Evolutionary conservation across 30 jellyfish, hydroid and myxozoan species (phyloP).

Genomic region (Aurelia sp.): DNA sequence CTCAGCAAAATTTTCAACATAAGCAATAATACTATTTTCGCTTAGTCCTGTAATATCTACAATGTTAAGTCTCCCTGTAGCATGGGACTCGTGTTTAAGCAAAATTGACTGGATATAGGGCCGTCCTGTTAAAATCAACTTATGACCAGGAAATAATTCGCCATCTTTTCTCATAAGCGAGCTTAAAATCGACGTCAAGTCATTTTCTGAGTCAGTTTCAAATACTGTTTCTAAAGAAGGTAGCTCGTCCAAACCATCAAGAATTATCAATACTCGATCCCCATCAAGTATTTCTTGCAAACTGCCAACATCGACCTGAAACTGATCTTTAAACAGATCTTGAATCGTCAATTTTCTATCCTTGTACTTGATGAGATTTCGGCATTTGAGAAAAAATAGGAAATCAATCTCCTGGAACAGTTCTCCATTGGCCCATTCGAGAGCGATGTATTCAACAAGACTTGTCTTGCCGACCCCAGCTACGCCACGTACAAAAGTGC

Average conservation of each 20-base stretch:
- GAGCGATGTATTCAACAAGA: slow-evolving; percentile 32
- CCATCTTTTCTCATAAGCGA: slow-evolving; percentile 17
- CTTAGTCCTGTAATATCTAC: slow-evolving; percentile 33
- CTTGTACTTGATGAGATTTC: not conserved
- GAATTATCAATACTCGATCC: slow-evolving; percentile 12
- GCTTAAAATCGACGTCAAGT: slow-evolving; percentile 2
- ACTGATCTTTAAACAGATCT: slow-evolving; percentile 9
- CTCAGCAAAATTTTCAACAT: slow-evolving; percentile 21
- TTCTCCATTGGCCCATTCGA: slow-evolving; percentile 33
- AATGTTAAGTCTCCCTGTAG: slow-evolving; percentile 13
- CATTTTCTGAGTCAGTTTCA: not conserved
- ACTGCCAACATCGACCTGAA: not conserved
- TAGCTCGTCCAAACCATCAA: slow-evolving; percentile 50
- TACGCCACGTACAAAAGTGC: slow-evolving; percentile 37
- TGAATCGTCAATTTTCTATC: not conserved
- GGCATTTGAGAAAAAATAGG: slow-evolving; percentile 31
- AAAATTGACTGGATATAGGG: slow-evolving; percentile 39
- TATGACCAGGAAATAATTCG: slow-evolving; percentile 39
- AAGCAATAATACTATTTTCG: not conserved
- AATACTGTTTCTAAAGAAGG: slow-evolving; percentile 33
- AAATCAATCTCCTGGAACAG: slow-evolving; percentile 20
- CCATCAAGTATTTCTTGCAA: slow-evolving; percentile 11
- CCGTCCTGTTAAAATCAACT: slow-evolving; percentile 41
- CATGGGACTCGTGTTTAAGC: slow-evolving; percentile 4
- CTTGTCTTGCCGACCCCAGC: slow-evolving; percentile 63